Conservation (phyloP, 1,140 invertebrate species). For the Drosophila equinoxialis region DNA sequence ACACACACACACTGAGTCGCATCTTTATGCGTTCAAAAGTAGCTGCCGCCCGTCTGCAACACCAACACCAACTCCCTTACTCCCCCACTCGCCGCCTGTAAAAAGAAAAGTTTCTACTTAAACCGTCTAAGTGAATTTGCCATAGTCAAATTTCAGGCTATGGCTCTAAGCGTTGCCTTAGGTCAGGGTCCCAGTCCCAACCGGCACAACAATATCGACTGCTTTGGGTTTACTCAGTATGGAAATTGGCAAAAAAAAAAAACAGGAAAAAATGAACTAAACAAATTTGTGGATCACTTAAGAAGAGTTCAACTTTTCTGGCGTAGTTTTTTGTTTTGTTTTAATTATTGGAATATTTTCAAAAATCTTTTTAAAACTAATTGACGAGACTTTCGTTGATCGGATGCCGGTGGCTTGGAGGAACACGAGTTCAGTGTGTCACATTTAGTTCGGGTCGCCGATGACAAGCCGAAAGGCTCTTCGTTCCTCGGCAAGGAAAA, state of each 20-base stretch:
- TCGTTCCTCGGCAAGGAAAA: slow-evolving; percentile 39
- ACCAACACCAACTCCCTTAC: slow-evolving; percentile 20
- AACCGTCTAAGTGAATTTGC: slow-evolving; percentile 73
- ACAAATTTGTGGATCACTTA: background rate
- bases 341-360: slow-evolving; percentile 58
- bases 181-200: slow-evolving; percentile 49
- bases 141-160: slow-evolving; percentile 69
- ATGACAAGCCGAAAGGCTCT: slow-evolving; percentile 23
- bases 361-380: slow-evolving; percentile 67
- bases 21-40: slow-evolving; percentile 54
- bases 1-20: slow-evolving; percentile 41
- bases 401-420: slow-evolving; percentile 41
- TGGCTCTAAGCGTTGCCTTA: slow-evolving; percentile 60
- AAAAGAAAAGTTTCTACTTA: slow-evolving; percentile 58
- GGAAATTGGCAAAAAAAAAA: background rate
- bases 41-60: slow-evolving; percentile 14
- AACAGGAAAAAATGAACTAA: background rate
- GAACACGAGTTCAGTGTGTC: slow-evolving; percentile 74
- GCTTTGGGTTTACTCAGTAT: background rate
- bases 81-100: slow-evolving; percentile 21
- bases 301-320: background rate
- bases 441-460: slow-evolving; percentile 34
- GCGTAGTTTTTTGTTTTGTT: background rate
- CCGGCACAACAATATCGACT: slow-evolving; percentile 56
- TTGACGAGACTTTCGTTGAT: slow-evolving; percentile 68